Evolutionary conservation across 2,797 vertebrate species (phyloP).

Genomic region (Tolypeutes matacus): DNA sequence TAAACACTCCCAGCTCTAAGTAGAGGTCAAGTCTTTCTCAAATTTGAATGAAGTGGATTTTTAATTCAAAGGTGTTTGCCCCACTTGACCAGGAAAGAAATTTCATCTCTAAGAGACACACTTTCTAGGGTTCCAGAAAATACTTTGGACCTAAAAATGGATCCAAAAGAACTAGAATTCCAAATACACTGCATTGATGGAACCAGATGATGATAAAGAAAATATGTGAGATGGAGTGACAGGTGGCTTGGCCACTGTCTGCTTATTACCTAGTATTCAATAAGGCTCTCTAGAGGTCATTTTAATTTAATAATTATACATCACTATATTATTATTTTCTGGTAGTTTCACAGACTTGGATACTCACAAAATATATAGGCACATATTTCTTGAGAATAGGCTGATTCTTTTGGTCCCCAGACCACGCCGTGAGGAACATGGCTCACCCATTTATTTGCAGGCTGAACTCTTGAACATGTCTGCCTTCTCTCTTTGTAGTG

Average conservation of each 20-base stretch:
- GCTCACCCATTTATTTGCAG: background rate
- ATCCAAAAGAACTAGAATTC: slow-evolving; percentile 31
- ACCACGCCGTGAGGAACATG: background rate
- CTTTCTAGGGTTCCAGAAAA: background rate
- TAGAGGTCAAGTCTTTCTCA: background rate
- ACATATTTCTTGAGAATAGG: slow-evolving; percentile 5
- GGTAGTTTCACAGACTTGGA: slow-evolving; percentile 46
- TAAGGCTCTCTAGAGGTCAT: background rate
- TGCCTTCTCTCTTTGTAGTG: slow-evolving; percentile 66
- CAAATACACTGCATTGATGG: background rate
- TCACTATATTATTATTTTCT: slow-evolving; percentile 35
- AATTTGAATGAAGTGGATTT: background rate
- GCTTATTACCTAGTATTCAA: background rate
- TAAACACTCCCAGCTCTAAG: background rate
- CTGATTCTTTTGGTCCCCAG: background rate
- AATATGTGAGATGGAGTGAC: too few relatives aligned
- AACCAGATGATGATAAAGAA: background rate
- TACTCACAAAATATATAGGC: slow-evolving; percentile 52
- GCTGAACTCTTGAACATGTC: background rate
- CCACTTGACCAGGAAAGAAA: background rate
- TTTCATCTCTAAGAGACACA: background rate
- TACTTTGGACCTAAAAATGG: background rate
- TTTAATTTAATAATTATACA: background rate
- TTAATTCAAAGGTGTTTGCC: background rate
- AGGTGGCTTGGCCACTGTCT: background rate